phyloP scores from a whole-genome alignment of 2,113 vertebrate species.

The Mixornis gularis region DNA sequence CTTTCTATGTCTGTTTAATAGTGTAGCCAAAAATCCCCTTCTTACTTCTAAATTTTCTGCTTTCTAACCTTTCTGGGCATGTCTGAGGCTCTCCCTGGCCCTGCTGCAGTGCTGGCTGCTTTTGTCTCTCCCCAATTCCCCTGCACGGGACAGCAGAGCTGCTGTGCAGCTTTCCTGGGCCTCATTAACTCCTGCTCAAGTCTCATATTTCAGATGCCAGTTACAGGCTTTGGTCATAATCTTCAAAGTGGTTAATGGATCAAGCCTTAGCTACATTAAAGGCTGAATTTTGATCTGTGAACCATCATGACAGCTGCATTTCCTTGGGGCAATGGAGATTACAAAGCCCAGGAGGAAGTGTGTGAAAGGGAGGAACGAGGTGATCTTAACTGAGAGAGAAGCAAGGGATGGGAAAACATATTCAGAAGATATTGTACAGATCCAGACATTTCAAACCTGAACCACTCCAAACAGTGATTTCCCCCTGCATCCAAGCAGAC shows the following conservation, averaged over 20 bases:
- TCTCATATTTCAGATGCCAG: conserved; percentile 49
- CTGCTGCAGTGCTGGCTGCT: neutral
- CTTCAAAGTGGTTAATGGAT: conserved; percentile 60
- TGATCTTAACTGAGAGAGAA: neutral
- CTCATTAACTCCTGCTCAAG: conserved; percentile 31
- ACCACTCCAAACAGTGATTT: neutral
- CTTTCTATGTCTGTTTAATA: neutral
- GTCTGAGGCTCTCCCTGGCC: neutral
- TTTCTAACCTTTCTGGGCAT: neutral
- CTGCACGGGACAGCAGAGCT: neutral
- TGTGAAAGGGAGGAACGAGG: neutral
- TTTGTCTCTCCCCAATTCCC: neutral
- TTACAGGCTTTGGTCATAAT: conserved; percentile 48
- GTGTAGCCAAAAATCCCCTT: neutral
- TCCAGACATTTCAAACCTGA: neutral
- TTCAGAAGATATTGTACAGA: neutral
- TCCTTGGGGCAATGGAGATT: conserved; percentile 28
- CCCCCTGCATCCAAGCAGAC: neutral
- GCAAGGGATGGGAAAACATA: neutral
- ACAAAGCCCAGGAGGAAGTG: neutral
- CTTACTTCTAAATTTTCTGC: neutral
- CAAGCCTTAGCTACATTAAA: conserved; percentile 40
- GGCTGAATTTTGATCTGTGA: conserved; percentile 57
- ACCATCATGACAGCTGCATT: conserved; percentile 31
- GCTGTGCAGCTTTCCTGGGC: conserved; percentile 11